Evolutionary conservation across 2,113 vertebrate species (phyloP).

Genomic region (Serilophus lunatus): DNA sequence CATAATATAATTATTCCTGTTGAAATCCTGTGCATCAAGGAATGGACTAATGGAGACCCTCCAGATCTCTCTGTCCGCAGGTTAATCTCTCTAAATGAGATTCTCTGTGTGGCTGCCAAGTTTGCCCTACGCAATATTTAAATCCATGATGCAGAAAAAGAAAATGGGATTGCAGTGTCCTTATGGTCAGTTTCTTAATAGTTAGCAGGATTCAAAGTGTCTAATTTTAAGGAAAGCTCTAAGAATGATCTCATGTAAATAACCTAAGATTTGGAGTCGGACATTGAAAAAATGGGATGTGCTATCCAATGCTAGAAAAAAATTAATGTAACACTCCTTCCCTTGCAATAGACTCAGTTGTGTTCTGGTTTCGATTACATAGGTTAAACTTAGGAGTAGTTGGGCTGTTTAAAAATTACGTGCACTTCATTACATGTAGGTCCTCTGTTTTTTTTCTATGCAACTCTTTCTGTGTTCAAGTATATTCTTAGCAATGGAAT

Average conservation of each 20-base stretch:
- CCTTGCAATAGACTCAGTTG: not conserved
- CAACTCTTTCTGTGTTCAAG: not conserved
- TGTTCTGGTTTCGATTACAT: not conserved
- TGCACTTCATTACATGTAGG: not conserved
- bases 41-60: not conserved
- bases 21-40: not conserved
- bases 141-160: constrained; percentile 17
- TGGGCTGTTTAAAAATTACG: not conserved
- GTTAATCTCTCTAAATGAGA: constrained; percentile 63
- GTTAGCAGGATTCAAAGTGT: not conserved
- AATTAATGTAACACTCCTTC: not conserved
- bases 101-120: constrained; percentile 26
- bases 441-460: not conserved
- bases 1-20: not conserved
- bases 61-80: not conserved
- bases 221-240: not conserved
- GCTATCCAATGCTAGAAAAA: not conserved
- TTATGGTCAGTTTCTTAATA: not conserved
- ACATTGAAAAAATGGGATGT: not conserved
- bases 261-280: not conserved
- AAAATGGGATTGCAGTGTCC: not conserved
- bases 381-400: not conserved
- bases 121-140: constrained; percentile 6
- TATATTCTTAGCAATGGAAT: not conserved
- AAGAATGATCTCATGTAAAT: not conserved